Evolutionary conservation across 2,113 vertebrate genomes (phyloP).

Genomic region (Cepphus grylle): DNA sequence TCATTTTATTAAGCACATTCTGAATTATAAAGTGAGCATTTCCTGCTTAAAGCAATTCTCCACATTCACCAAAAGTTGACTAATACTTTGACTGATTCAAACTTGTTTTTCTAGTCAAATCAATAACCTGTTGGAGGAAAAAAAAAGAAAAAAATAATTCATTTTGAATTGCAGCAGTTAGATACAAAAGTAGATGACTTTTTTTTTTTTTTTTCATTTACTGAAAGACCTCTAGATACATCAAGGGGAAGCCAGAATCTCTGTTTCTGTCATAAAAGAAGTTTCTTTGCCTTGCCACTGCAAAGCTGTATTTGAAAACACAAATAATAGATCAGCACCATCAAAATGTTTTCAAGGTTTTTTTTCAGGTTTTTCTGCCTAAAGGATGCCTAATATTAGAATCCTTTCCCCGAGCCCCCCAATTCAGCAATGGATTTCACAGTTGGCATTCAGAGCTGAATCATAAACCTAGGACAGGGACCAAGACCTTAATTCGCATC

Average conservation of each 20-base stretch:
- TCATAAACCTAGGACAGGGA: neutral
- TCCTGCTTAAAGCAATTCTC: neutral
- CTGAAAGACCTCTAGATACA: neutral
- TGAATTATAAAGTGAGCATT: neutral
- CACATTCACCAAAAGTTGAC: neutral
- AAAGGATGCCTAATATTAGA: neutral
- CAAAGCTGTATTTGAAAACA: neutral
- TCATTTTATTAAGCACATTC: neutral
- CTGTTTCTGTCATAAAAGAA: neutral
- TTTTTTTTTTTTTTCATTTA: neutral
- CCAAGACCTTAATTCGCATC: neutral
- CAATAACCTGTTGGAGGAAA: neutral
- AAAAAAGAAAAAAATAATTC: neutral
- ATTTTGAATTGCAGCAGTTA: neutral
- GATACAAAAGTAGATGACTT: neutral
- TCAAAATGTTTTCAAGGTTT: neutral
- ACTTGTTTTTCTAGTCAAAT: neutral
- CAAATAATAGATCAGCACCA: neutral
- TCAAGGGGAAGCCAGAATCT: neutral
- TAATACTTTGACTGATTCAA: neutral
- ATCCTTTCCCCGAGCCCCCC: accelerated
- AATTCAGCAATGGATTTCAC: neutral
- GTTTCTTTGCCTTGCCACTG: neutral
- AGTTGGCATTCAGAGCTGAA: neutral
- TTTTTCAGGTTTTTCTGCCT: neutral